Conservation (phyloP, 2,888 invertebrate species). For the Lasioglossum calceatum region DNA sequence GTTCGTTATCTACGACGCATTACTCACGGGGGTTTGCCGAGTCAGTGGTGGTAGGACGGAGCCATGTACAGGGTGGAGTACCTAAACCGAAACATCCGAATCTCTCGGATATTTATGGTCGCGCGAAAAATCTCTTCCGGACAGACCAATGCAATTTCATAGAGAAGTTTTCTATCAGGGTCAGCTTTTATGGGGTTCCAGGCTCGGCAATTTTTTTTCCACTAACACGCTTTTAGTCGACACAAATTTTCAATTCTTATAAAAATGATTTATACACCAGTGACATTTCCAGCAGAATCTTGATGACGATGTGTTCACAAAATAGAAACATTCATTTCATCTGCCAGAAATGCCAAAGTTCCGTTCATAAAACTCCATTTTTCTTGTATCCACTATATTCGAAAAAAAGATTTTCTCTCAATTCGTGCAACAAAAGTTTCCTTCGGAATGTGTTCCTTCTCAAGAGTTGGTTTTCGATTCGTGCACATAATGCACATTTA, state of each 20-base stretch:
- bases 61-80: neutral
- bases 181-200: neutral
- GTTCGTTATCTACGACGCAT: constrained; percentile 57
- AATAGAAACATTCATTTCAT: too few species aligned
- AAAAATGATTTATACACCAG: neutral
- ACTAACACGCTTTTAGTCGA: neutral
- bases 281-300: too few species aligned
- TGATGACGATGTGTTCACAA: too few species aligned
- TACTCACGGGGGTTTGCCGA: constrained; percentile 48
- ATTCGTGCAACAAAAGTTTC: neutral
- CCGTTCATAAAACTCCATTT: neutral
- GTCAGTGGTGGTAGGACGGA: constrained; percentile 4
- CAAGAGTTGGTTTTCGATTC: too few species aligned
- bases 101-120: neutral
- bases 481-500: too few species aligned
- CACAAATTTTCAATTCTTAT: neutral
- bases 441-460: too few species aligned
- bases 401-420: neutral
- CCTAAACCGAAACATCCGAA: neutral
- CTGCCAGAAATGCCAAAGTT: too few species aligned
- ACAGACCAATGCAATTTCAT: neutral
- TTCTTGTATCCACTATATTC: too few species aligned
- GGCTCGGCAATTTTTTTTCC: neutral
- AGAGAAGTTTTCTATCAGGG: neutral
- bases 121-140: neutral